Percentiles rank a stretch among this genome's conserved stretches.
Conservation (phyloP, 2,888 invertebrate species). For the Macrostomum cliftonense region DNA sequence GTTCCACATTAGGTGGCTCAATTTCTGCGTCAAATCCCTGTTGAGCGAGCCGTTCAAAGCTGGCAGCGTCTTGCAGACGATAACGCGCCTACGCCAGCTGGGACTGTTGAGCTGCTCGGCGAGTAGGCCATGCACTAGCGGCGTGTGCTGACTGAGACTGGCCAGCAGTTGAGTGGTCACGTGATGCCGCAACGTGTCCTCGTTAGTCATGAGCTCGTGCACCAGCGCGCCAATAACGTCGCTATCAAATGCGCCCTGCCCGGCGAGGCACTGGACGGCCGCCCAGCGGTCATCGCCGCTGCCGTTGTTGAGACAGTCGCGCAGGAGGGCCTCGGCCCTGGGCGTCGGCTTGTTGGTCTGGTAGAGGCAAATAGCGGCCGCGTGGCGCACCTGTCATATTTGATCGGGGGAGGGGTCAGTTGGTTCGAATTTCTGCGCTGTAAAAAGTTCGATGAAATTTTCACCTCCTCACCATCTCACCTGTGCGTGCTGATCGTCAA, state of each 20-base stretch:
- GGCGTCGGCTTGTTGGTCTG: slow-evolving; percentile 24
- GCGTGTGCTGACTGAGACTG: slow-evolving; percentile 28
- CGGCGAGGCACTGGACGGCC: slow-evolving; percentile 33
- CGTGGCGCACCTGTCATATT: slow-evolving; percentile 19
- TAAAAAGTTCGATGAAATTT: no score
- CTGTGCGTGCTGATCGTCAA: slow-evolving; percentile 24
- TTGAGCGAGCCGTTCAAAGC: slow-evolving; percentile 29
- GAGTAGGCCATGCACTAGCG: slow-evolving; percentile 32
- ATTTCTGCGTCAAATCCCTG: slow-evolving; percentile 15
- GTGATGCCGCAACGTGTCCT: slow-evolving; percentile 28
- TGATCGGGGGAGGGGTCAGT: no score
- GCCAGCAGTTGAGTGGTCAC: slow-evolving; percentile 25
- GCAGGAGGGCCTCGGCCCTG: slow-evolving; percentile 25
- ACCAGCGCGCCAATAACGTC: slow-evolving; percentile 33
- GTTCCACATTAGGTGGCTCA: slow-evolving; percentile 35
- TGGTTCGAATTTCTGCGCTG: no score
- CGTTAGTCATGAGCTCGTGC: slow-evolving; percentile 26
- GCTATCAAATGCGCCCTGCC: slow-evolving; percentile 30
- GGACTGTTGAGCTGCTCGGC: slow-evolving; percentile 35
- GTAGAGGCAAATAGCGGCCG: slow-evolving; percentile 29
- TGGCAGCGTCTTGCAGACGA: slow-evolving; percentile 32
- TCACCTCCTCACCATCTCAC: not conserved
- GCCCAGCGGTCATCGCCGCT: slow-evolving; percentile 32
- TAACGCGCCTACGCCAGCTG: slow-evolving; percentile 33
- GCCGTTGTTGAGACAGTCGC: slow-evolving; percentile 18